Percentiles rank a stretch among this genome's conserved stretches.
These are phyloP conservation scores for Hydra vulgaris DNA, from an alignment of 30 jellyfish, hydroid and myxozoan genomes.

Conservation along the genomic window DNA sequence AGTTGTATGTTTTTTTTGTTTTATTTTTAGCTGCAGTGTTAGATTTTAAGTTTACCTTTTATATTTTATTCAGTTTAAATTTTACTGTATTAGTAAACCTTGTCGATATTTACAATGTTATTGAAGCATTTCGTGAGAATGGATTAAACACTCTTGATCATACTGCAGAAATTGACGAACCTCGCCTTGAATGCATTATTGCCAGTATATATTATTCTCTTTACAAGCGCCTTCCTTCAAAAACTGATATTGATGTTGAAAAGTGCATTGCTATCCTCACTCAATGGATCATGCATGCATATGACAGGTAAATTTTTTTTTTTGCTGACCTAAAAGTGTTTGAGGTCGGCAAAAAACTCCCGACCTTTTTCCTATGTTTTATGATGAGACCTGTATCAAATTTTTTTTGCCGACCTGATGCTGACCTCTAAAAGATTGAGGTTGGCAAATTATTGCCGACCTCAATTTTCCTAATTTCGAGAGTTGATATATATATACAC, in stretches of 20 bases:
- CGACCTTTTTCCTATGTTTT: no score
- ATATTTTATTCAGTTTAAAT: background rate
- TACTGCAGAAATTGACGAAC: slow-evolving; percentile 82
- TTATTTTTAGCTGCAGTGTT: background rate
- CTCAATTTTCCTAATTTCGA: no score
- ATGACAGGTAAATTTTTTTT: slow-evolving; percentile 52
- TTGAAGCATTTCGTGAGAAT: slow-evolving; percentile 92
- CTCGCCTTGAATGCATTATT: slow-evolving; percentile 83
- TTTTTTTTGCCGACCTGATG: no score
- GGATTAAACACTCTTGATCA: slow-evolving; percentile 73
- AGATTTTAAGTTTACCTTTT: background rate
- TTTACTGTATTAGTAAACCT: slow-evolving; percentile 42
- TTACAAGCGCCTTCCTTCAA: slow-evolving; percentile 74
- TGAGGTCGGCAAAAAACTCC: no score
- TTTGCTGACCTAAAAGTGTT: background rate
- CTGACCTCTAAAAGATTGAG: no score
- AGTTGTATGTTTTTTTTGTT: slow-evolving; percentile 41
- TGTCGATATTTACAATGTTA: slow-evolving; percentile 86
- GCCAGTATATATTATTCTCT: slow-evolving; percentile 83
- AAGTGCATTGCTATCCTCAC: slow-evolving; percentile 65
- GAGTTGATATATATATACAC: no score
- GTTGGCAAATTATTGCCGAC: no score
- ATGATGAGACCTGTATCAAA: no score
- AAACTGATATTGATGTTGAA: slow-evolving; percentile 74
- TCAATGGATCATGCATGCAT: slow-evolving; percentile 92